Conservation (phyloP, 2,888 invertebrate species). For the Meghimatium bilineatum region DNA sequence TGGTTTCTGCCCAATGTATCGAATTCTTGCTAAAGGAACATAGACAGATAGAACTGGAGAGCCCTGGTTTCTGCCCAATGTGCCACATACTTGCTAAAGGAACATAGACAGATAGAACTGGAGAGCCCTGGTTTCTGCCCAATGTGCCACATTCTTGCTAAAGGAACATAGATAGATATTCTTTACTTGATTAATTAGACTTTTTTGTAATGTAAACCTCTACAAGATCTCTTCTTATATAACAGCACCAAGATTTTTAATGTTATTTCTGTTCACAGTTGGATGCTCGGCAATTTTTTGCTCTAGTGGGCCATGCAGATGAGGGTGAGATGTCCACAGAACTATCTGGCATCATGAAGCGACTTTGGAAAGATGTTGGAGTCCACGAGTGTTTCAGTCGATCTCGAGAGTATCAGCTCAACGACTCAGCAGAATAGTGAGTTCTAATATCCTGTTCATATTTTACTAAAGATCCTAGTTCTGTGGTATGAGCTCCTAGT, state of each 20-base stretch:
- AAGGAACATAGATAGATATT: too few relatives aligned
- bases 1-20: too few relatives aligned
- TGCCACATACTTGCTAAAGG: too few relatives aligned
- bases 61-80: too few relatives aligned
- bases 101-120: too few relatives aligned
- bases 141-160: too few relatives aligned
- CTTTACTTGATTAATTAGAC: too few relatives aligned
- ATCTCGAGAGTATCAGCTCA: conserved; percentile 82
- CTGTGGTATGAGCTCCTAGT: not conserved
- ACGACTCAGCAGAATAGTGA: conserved; percentile 91
- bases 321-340: conserved; percentile 90
- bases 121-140: too few relatives aligned
- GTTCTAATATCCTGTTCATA: conserved; percentile 53
- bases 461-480: not conserved
- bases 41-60: too few relatives aligned
- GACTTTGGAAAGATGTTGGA: conserved; percentile 90
- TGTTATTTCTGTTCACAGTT: conserved; percentile 80
- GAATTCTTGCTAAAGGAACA: too few relatives aligned
- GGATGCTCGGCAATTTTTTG: conserved; percentile 90
- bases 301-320: conserved; percentile 88
- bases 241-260: not conserved
- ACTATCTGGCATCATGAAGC: conserved; percentile 89
- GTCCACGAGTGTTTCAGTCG: conserved; percentile 86
- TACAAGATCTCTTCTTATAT: not conserved
- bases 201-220: too few relatives aligned